Evolutionary conservation across 2,797 vertebrate species (phyloP).

Genomic region (Triplophysa yarkandensis): DNA sequence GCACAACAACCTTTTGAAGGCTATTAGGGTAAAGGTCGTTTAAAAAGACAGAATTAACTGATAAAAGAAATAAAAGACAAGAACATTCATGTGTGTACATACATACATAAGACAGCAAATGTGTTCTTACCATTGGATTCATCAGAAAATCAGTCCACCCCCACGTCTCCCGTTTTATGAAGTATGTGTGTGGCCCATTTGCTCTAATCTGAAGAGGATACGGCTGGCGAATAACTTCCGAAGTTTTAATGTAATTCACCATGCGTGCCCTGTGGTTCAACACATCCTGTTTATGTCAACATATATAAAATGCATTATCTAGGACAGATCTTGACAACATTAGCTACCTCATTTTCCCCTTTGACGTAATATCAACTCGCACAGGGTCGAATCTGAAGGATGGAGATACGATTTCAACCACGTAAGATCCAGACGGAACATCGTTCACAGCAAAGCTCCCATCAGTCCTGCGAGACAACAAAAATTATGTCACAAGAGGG

Average conservation of each 20-base stretch:
- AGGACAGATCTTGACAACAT: not conserved
- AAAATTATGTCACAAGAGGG: not conserved
- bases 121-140: constrained; percentile 92
- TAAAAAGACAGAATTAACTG: not conserved
- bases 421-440: constrained; percentile 94
- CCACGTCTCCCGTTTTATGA: constrained; percentile 98
- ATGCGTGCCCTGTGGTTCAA: constrained; percentile 82
- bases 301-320: not conserved
- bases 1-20: too few relatives aligned
- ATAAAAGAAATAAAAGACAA: not conserved
- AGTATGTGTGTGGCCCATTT: constrained; percentile 87
- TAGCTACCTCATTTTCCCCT: constrained; percentile 96
- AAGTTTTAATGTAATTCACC: constrained; percentile 96
- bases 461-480: constrained; percentile 81
- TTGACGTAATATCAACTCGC: constrained; percentile 96
- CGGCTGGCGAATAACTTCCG: constrained; percentile 90
- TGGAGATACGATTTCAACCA: constrained; percentile 91
- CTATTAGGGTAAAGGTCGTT: too few relatives aligned
- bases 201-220: constrained; percentile 95
- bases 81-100: not conserved
- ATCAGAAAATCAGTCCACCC: constrained; percentile 99
- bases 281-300: not conserved
- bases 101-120: not conserved
- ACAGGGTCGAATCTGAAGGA: constrained; percentile 90
- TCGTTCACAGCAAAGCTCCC: constrained; percentile 98